Conservation (phyloP, 2,888 invertebrate genomes). For the Himalopsyche tibetana region DNA sequence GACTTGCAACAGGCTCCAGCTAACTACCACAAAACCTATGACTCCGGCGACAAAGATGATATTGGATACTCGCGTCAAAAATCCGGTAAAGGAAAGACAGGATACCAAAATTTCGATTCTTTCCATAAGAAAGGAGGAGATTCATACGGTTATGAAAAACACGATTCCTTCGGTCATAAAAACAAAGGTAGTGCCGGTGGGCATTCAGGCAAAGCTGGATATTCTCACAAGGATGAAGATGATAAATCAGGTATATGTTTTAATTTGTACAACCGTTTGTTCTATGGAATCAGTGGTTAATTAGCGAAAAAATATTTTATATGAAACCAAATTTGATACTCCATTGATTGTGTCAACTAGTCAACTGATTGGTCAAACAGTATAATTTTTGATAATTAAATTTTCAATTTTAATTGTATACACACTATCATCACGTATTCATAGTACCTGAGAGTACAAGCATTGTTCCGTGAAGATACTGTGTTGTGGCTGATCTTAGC, state of each 20-base stretch:
- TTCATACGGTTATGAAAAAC: conserved; percentile 83
- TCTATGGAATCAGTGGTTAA: neutral
- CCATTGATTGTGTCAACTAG: too few species aligned
- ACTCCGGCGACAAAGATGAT: conserved; percentile 80
- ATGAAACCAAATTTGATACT: too few species aligned
- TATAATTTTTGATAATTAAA: too few species aligned
- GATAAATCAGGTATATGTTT: conserved; percentile 62
- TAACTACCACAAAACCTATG: conserved; percentile 79
- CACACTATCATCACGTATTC: too few species aligned
- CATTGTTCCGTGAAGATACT: too few species aligned
- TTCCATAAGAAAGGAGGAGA: conserved; percentile 85
- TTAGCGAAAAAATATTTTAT: too few species aligned
- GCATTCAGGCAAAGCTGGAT: conserved; percentile 72
- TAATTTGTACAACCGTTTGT: neutral
- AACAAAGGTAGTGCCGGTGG: conserved; percentile 72
- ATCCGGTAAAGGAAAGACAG: conserved; percentile 82
- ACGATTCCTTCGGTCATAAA: conserved; percentile 80
- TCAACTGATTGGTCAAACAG: too few species aligned
- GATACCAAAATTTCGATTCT: conserved; percentile 84
- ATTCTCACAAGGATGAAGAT: conserved; percentile 71
- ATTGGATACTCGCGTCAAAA: conserved; percentile 82
- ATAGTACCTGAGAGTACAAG: too few species aligned
- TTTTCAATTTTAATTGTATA: too few species aligned
- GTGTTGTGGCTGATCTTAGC: too few species aligned
- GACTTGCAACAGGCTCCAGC: conserved; percentile 69